A percentile compares a stretch with the other conserved stretches of the same genome.
Evolutionary conservation across 2,797 vertebrate species (phyloP).

Genomic region (Centroberyx gerrardi): DNA sequence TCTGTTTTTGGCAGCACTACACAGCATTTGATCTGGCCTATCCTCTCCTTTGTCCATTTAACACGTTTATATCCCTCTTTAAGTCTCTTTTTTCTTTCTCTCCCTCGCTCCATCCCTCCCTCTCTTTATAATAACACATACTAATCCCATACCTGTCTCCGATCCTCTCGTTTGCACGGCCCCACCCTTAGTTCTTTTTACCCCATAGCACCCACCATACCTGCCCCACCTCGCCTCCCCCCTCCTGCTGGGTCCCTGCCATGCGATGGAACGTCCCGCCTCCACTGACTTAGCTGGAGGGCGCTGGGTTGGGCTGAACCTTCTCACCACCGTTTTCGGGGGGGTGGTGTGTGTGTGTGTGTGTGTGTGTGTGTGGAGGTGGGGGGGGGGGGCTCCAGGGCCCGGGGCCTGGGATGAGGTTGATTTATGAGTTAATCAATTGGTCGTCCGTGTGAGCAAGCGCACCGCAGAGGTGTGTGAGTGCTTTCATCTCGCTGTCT

Average conservation of each 20-base stretch:
- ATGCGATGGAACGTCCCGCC: conserved; percentile 80
- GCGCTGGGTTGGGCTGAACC: conserved; percentile 84
- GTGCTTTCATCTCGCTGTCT: conserved; percentile 79
- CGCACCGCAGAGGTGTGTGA: conserved; percentile 81
- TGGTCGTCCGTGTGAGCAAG: conserved; percentile 79
- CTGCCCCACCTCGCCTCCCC: conserved; percentile 81
- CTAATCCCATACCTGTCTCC: conserved; percentile 63
- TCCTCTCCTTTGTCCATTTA: conserved; percentile 75
- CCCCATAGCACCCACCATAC: conserved; percentile 60
- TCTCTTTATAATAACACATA: conserved; percentile 49
- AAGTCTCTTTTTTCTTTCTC: conserved; percentile 60
- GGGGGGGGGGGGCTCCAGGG: conserved; percentile 57
- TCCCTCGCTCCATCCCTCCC: conserved; percentile 59
- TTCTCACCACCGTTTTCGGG: conserved; percentile 65
- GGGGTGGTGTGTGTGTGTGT: conserved; percentile 29
- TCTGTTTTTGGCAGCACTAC: conserved; percentile 73
- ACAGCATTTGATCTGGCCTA: conserved; percentile 62
- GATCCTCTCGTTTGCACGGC: conserved; percentile 52
- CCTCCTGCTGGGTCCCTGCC: conserved; percentile 76
- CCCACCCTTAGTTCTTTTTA: conserved; percentile 67
- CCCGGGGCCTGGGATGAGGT: conserved; percentile 74
- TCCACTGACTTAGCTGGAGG: conserved; percentile 80
- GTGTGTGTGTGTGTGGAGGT: conserved; percentile 20
- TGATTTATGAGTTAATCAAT: conserved; percentile 88
- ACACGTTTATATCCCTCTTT: conserved; percentile 75